These are phyloP conservation scores for Babyrousa celebensis DNA, from an alignment of 2,797 vertebrate species.

Conservation along the genomic window DNA sequence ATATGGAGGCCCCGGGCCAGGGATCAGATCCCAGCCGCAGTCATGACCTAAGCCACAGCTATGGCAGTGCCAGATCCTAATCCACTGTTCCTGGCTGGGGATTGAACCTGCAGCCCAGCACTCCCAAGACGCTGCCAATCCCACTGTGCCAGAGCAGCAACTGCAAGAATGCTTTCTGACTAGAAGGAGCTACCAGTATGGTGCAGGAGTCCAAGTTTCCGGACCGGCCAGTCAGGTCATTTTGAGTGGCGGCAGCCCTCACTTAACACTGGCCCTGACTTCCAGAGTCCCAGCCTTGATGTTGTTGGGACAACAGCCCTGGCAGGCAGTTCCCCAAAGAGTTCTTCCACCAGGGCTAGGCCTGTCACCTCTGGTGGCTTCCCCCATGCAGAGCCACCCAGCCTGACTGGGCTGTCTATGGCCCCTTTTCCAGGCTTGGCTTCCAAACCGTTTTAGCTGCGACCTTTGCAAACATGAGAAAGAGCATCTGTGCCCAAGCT, in stretches of 20 bases:
- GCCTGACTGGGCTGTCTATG: not conserved
- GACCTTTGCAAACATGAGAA: slow-evolving; percentile 42
- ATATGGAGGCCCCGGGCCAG: too few relatives aligned
- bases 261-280: slow-evolving; percentile 23
- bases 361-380: not conserved
- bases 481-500: not conserved
- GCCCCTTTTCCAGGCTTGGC: slow-evolving; percentile 2
- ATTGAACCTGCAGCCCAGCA: too few relatives aligned
- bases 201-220: not conserved
- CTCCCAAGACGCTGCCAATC: too few relatives aligned
- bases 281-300: not conserved
- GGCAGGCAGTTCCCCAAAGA: not conserved
- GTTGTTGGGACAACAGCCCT: not conserved
- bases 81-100: too few relatives aligned
- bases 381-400: not conserved
- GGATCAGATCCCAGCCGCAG: too few relatives aligned
- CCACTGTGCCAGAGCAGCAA: too few relatives aligned
- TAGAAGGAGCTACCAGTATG: not conserved
- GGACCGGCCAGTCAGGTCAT: not conserved
- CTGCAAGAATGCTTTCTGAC: not conserved
- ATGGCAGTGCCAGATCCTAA: too few relatives aligned
- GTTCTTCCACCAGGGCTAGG: not conserved
- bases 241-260: not conserved
- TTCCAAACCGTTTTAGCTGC: slow-evolving; percentile 40
- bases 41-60: too few relatives aligned